These are phyloP conservation scores for Tursiops truncatus DNA, from an alignment of 2,113 vertebrate species.

Conservation along the genomic window DNA sequence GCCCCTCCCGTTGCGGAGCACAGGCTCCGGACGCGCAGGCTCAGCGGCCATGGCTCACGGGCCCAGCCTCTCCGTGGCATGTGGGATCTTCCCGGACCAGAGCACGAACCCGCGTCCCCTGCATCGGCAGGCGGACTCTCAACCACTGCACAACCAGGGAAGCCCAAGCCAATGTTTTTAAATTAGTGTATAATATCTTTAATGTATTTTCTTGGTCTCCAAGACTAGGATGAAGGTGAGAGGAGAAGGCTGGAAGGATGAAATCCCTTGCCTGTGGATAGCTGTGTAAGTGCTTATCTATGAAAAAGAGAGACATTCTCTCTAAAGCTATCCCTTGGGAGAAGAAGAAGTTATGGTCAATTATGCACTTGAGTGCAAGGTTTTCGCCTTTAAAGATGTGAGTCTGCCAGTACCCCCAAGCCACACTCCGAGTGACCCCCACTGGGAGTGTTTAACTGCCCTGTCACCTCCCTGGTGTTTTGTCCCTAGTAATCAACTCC, in stretches of 20 bases:
- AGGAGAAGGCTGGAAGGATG: background rate
- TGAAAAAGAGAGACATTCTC: background rate
- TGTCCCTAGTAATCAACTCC: background rate
- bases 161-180: background rate
- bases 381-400: background rate
- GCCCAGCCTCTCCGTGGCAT: no score
- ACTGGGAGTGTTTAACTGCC: background rate
- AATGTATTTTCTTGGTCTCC: background rate
- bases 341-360: background rate
- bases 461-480: background rate
- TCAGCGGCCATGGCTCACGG: no score
- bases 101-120: no score
- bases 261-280: background rate
- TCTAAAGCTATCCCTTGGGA: background rate
- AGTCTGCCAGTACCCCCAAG: background rate
- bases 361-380: background rate
- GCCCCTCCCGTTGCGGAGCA: no score
- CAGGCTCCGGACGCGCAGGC: no score
- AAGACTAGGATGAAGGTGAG: background rate
- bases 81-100: no score
- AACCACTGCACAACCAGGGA: no score
- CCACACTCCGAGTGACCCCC: background rate
- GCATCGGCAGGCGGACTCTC: no score
- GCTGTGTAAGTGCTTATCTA: background rate
- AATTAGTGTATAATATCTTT: background rate